Evolutionary conservation across 2,113 vertebrate genomes (phyloP), one percentile per base, ranked within the genome.

Genomic region (Passer montanus): DNA sequence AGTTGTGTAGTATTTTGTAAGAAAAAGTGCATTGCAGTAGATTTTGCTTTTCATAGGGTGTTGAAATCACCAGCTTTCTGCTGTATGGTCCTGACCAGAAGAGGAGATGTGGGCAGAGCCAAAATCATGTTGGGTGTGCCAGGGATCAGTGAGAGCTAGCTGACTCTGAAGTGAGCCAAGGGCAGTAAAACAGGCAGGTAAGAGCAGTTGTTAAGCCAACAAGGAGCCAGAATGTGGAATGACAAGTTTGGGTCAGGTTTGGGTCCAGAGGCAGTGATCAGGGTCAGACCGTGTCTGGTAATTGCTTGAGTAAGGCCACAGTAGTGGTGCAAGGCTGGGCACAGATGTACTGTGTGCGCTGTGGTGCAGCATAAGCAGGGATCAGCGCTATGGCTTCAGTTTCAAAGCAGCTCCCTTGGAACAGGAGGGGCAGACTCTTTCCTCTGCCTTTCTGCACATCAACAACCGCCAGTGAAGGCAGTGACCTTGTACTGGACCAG

Each of bases 311-410:
- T 3, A 30, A 33, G 58, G 33, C 43, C 23, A 31, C 33, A 39
- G 41, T 1, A 8, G 19, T 83, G 70, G 33, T 24, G 18, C 26
- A 19, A 62, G 50, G 6, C 28, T 1, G 2, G 33, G 39, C 7
- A 20, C 0, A 1, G 66, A 5, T 27, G 13, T 12, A 37, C 4
- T 30, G 11, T 66, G 28, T 2, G 10, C 49, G 21, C 53, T 3
- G 1, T 26, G 52, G 8, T 26, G 35, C 20, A 72, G 62, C 44
- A 52, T 2, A 22, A 68, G 28, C 47, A 44, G 37, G 11, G 10
- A 47, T 14, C 43, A 37, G 23, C 0, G 0, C 7, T 31, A 31
- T 0, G 1, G 8, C 23, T 44, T 47, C 22, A 10, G 16, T 30
- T 83, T n/a, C 30, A 73, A 76, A 69, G 53, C 33, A 56, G 22